These are phyloP conservation scores for Drosophila sproati DNA, from an alignment of 1,140 invertebrate species.

Conservation along the genomic window DNA sequence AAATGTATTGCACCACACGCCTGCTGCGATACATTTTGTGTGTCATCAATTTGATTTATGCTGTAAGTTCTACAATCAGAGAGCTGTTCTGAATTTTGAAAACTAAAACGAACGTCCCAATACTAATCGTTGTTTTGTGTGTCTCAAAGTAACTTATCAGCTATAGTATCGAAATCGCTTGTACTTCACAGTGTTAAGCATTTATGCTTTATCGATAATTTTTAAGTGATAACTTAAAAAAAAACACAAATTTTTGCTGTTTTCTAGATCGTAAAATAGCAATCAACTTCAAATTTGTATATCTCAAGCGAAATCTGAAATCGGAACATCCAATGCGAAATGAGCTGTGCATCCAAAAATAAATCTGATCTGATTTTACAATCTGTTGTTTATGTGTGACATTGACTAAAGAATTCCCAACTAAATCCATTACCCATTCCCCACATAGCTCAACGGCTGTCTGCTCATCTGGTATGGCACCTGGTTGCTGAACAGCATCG, in stretches of 20 bases:
- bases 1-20: slow-evolving; percentile 69
- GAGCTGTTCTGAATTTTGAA: slow-evolving; percentile 4
- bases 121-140: too few relatives aligned
- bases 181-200: too few relatives aligned
- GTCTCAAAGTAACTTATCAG: not conserved
- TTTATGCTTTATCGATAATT: too few relatives aligned
- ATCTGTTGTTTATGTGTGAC: slow-evolving; percentile 37
- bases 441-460: slow-evolving; percentile 62
- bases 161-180: not conserved
- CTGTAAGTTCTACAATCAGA: slow-evolving; percentile 55
- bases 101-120: not conserved
- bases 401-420: slow-evolving; percentile 37
- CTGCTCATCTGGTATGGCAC: slow-evolving; percentile 75
- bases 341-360: slow-evolving; percentile 22
- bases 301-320: too few relatives aligned
- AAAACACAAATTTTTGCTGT: too few relatives aligned
- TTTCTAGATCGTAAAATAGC: too few relatives aligned
- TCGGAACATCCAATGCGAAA: not conserved
- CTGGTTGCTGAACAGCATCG: slow-evolving; percentile 69
- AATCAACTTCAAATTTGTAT: too few relatives aligned
- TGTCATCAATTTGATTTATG: slow-evolving; percentile 65
- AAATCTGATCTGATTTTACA: slow-evolving; percentile 14
- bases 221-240: too few relatives aligned
- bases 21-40: slow-evolving; percentile 58
- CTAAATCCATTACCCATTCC: slow-evolving; percentile 9